Percentiles rank a stretch among this genome's conserved stretches.
phyloP scores from a whole-genome alignment of 2,797 vertebrate species.

The Poecilia velifera region DNA sequence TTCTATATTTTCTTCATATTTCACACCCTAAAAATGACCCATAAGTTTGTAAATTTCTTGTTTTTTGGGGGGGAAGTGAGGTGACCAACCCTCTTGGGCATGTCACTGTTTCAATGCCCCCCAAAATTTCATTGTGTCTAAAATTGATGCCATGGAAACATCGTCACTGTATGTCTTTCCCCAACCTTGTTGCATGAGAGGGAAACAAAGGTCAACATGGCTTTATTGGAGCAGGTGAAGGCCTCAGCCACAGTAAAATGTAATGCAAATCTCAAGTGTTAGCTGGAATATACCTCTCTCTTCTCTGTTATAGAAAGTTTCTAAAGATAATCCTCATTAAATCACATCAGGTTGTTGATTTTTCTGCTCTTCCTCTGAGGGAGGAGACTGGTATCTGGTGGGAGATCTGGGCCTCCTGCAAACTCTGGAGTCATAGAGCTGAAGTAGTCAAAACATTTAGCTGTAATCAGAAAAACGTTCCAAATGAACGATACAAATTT shows the following conservation, averaged over 20 bases:
- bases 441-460: neutral
- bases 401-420: neutral
- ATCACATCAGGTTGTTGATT: neutral
- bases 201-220: neutral
- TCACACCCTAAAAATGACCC: conserved; percentile 1
- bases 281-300: neutral
- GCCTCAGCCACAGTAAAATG: neutral
- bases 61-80: too few species aligned
- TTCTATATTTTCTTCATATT: conserved; percentile 16
- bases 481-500: neutral
- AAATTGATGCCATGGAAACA: conserved; percentile 13
- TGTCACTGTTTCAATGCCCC: too few species aligned
- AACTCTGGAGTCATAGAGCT: neutral
- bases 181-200: neutral
- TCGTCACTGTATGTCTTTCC: neutral
- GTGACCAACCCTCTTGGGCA: too few species aligned
- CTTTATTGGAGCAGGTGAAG: neutral
- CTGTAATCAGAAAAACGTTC: neutral
- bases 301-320: neutral
- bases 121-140: neutral
- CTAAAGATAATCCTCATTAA: neutral
- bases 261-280: conserved; percentile 6
- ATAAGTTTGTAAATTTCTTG: too few species aligned
- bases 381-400: neutral
- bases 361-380: neutral